Base-by-base conservation (phyloP, 2,113 vertebrate species). In the Bambusicola thoracicus region DNA sequence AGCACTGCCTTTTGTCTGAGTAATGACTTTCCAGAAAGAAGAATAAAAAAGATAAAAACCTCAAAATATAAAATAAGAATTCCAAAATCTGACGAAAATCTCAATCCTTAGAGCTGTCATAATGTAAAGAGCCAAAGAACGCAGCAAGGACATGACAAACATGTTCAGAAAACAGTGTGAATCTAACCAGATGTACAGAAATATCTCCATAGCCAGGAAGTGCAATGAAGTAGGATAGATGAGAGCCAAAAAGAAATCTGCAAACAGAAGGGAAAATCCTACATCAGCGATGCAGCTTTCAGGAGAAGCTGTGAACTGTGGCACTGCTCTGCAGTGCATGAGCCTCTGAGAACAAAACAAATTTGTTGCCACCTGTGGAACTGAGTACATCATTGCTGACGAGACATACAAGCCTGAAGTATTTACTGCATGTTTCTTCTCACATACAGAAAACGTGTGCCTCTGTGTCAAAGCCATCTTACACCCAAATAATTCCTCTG, bases 401-500 rank as follows among this genome's bases (percentile, higher is more conserved):
- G 62, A 62, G 62, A 84, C 63, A 76, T 24, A 49, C 3, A 73
- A 89, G 27, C 40, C 44, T 49, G 6, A 74, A 76, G 63, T 79
- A 80, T 85, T 93, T 87, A 76, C 44, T 55, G 11, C 11, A 36
- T 41, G 3, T 59, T 85, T 78, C 20, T 76, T 66, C 20, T 65
- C 32, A 80, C 65, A 81, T 40, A 63, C 51, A 85, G 65, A 63
- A 89, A 51, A 27, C 41, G 66, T 49, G 13, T 38, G 61, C 73
- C 41, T 70, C 41, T 51, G 3, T 46, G 55, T 84, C 61, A 89
- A 84, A 95, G 32, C 7, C 24, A 24, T 86, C 34, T 62, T 15
- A 40, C 20, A 81, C 41, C 44, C 75, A 91, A 88, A 79, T 73
- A 81, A 92, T 48, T 49, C 32, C 53, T 76, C 34, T 69, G 41